Base-by-base conservation (phyloP, 2,888 invertebrate species). In the Agrochola macilenta region DNA sequence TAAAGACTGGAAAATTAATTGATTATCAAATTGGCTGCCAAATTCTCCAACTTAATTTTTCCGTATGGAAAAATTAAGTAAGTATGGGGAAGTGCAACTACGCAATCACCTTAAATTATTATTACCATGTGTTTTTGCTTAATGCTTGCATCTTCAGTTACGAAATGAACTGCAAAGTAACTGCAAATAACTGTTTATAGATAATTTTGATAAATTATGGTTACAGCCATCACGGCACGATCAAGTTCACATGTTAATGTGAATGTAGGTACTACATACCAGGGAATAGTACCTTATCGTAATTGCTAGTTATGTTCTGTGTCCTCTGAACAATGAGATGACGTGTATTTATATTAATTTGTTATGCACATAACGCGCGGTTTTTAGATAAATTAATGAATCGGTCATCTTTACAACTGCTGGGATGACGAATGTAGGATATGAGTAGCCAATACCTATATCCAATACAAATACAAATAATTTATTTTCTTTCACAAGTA, bases 1-100 rank as follows among this genome's bases (percentile, higher is more conserved):
- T 76, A 17, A 39, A 63, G 5, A n/a, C 74, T 30, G 12, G 12
- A n/a, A 30, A 57, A 74, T 30, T 20, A 12, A 30, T 70, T 61
- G 14, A 9, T 58, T 23, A 3, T 23, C 9, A 30, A 49, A 52
- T n/a, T 35, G 17, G 2, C 17, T 5, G 11, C 1, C 9, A 35
- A 17, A 52, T 20, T 30, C 60, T 30, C 20, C 30, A 30, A 20
- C 20, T 49, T 9, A 14, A 1, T 23, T 5, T 17, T 9, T 30
- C 23, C 14, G 23, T 68, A 30, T 14, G 26, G 17, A 17, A 60
- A 17, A 17, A 14, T n/a, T n/a, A n/a, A n/a, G 39, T 39, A 39
- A 35, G 14, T 46, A 46, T 14, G 43, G 14, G 46, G 14, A 14
- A 17, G 49, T 17, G 49, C 5, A 49, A 49, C 17, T 17, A 49